phyloP scores from a whole-genome alignment of 2,113 vertebrate genomes.

The Hirundichthys speculiger region DNA sequence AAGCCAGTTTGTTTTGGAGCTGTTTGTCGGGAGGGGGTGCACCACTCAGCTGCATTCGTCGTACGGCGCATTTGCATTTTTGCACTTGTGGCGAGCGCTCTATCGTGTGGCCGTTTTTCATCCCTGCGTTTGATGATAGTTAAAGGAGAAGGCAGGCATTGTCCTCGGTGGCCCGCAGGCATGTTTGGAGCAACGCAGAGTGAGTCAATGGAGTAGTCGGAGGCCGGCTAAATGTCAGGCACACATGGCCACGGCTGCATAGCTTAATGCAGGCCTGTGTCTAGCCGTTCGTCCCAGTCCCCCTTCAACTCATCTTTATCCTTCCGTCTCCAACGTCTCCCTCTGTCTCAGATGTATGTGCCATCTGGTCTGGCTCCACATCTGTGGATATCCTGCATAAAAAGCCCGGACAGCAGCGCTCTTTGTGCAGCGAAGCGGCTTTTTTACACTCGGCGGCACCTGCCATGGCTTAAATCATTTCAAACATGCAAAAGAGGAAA shows the following conservation, averaged over 20 bases:
- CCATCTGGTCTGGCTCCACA: slow-evolving; percentile 79
- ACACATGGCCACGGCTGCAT: slow-evolving; percentile 82
- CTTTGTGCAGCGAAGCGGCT: slow-evolving; percentile 62
- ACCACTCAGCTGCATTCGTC: slow-evolving; percentile 82
- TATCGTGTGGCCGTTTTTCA: slow-evolving; percentile 82
- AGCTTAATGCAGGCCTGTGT: slow-evolving; percentile 84
- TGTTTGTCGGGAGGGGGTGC: slow-evolving; percentile 41
- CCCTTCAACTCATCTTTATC: slow-evolving; percentile 66
- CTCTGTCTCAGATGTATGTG: slow-evolving; percentile 69
- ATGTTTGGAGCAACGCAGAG: slow-evolving; percentile 81
- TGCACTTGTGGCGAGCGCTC: slow-evolving; percentile 83
- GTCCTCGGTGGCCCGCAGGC: slow-evolving; percentile 86
- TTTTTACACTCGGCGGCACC: slow-evolving; percentile 70
- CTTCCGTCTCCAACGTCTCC: slow-evolving; percentile 67
- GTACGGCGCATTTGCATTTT: slow-evolving; percentile 85
- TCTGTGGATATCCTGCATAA: slow-evolving; percentile 77
- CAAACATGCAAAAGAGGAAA: slow-evolving; percentile 55
- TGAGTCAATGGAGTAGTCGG: slow-evolving; percentile 77
- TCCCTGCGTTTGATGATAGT: slow-evolving; percentile 85
- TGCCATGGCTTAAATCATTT: slow-evolving; percentile 74
- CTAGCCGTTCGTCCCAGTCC: slow-evolving; percentile 74
- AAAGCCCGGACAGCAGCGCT: slow-evolving; percentile 70
- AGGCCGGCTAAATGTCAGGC: slow-evolving; percentile 88
- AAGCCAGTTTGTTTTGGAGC: slow-evolving; percentile 72
- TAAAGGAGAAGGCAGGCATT: slow-evolving; percentile 87